Percentiles rank a stretch among this genome's conserved stretches.
phyloP scores from a whole-genome alignment of 2,113 vertebrate species.

The Scolopax mira region DNA sequence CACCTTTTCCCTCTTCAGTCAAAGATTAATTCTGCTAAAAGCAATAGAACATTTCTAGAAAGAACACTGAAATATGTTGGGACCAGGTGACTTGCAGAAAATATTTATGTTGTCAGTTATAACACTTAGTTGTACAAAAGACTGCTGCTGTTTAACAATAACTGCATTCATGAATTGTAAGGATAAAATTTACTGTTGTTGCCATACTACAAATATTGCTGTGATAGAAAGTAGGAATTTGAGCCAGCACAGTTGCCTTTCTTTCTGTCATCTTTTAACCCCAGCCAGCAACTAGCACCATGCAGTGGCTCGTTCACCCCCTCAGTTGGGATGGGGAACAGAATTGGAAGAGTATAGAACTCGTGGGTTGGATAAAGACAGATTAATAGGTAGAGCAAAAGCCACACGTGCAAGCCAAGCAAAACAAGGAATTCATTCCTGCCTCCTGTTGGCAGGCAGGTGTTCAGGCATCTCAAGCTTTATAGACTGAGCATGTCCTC shows the following conservation, averaged over 20 bases:
- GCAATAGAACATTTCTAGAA: neutral
- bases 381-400: neutral
- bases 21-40: neutral
- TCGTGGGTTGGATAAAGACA: neutral
- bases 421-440: neutral
- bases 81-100: neutral
- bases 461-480: neutral
- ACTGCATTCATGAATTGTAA: neutral
- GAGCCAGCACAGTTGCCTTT: neutral
- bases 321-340: neutral
- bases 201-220: neutral
- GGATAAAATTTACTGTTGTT: neutral
- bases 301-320: neutral
- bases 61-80: neutral
- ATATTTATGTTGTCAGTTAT: neutral
- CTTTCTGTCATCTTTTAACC: neutral
- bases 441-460: neutral
- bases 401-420: neutral
- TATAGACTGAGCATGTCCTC: neutral
- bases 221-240: neutral
- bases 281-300: neutral
- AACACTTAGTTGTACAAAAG: neutral
- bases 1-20: neutral
- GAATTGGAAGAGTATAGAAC: neutral
- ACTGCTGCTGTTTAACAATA: neutral